These are phyloP conservation scores for Myocastor coypus DNA, from an alignment of 2,113 vertebrate genomes.

Conservation along the genomic window DNA sequence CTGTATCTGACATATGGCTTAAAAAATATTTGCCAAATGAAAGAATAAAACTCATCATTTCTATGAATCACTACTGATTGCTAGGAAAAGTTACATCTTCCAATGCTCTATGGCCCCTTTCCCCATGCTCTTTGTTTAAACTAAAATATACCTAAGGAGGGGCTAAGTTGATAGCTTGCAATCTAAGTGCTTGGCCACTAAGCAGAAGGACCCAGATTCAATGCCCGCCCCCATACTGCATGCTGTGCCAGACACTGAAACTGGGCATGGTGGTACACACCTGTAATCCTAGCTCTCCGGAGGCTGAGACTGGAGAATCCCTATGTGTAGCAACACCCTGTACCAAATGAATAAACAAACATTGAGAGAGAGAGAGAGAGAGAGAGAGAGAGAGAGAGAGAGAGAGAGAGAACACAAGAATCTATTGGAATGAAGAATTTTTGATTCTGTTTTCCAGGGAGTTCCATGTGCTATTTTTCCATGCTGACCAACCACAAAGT, in stretches of 20 bases:
- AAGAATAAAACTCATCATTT: neutral
- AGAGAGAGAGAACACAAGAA: neutral
- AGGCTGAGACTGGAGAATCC: too few relatives aligned
- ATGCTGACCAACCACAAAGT: neutral
- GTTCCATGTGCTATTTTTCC: neutral
- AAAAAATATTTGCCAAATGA: neutral
- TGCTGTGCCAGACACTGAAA: too few relatives aligned
- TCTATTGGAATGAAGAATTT: neutral
- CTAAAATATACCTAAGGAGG: neutral
- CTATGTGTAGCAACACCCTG: too few relatives aligned
- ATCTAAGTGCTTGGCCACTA: too few relatives aligned
- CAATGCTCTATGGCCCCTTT: neutral
- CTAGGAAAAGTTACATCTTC: neutral
- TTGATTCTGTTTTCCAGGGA: conserved; percentile 23
- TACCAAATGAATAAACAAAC: too few relatives aligned
- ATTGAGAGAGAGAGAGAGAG: too few relatives aligned
- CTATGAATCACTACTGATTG: neutral
- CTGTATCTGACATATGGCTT: neutral
- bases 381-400: too few relatives aligned
- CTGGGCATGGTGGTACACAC: too few relatives aligned
- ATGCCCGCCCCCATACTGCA: too few relatives aligned
- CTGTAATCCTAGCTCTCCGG: too few relatives aligned
- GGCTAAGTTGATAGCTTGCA: too few relatives aligned
- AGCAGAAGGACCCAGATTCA: too few relatives aligned
- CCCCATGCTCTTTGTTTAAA: neutral